Conservation (phyloP, 2,113 vertebrate species). For the Andinoacara biseriatus region DNA sequence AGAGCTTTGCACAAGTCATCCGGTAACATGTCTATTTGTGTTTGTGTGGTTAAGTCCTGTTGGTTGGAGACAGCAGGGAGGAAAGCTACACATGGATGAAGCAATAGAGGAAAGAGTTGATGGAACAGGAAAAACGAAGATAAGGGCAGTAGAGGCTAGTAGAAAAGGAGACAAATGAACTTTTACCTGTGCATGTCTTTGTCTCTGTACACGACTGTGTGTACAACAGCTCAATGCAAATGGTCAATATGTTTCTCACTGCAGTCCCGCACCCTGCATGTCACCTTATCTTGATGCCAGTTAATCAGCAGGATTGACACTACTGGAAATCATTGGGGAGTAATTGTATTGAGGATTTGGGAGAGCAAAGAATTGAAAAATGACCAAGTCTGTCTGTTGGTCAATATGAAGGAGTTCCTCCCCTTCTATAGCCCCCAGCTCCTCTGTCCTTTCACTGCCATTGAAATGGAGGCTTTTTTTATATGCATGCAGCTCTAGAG, state of each 20-base stretch:
- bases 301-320: slow-evolving; percentile 66
- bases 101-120: background rate
- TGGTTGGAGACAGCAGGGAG: background rate
- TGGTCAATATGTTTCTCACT: slow-evolving; percentile 59
- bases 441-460: slow-evolving; percentile 14
- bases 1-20: slow-evolving; percentile 22
- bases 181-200: background rate
- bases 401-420: slow-evolving; percentile 58
- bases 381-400: slow-evolving; percentile 53
- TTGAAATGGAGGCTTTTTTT: slow-evolving; percentile 61
- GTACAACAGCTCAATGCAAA: slow-evolving; percentile 44
- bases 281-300: slow-evolving; percentile 58
- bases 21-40: background rate
- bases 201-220: background rate
- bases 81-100: background rate
- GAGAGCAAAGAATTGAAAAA: slow-evolving; percentile 62
- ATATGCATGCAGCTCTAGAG: slow-evolving; percentile 43
- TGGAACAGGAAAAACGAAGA: background rate
- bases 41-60: slow-evolving; percentile 8
- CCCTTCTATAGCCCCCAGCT: slow-evolving; percentile 16
- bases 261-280: slow-evolving; percentile 25
- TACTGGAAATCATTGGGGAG: slow-evolving; percentile 71
- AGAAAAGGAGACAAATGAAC: background rate
- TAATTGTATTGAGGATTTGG: slow-evolving; percentile 70
- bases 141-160: background rate